A percentile compares a stretch with the other conserved stretches of the same genome.
Evolutionary conservation across 2,113 vertebrate species (phyloP).

Genomic region (Scomber colias): DNA sequence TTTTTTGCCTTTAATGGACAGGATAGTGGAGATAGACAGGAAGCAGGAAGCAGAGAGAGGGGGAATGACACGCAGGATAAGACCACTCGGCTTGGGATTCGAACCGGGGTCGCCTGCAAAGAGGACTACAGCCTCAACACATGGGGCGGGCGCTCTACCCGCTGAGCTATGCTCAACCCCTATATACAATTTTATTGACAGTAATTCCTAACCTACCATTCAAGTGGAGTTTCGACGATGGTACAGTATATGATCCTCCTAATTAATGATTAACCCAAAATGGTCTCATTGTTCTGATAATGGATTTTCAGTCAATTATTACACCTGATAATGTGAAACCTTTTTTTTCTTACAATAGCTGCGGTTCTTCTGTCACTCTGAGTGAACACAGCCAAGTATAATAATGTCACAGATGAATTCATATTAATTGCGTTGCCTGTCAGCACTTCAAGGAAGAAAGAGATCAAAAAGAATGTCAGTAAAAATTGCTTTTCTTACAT

Average conservation of each 20-base stretch:
- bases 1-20: too few relatives aligned
- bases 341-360: background rate
- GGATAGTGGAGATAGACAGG: too few relatives aligned
- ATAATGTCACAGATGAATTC: conserved; percentile 16
- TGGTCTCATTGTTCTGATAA: conserved; percentile 19
- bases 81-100: too few relatives aligned
- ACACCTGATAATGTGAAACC: background rate
- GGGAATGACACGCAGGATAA: too few relatives aligned
- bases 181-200: too few relatives aligned
- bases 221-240: background rate
- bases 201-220: background rate
- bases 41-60: too few relatives aligned
- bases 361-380: background rate
- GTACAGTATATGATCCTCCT: conserved; percentile 5
- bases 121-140: too few relatives aligned
- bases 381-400: background rate
- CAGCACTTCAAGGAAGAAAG: background rate
- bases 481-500: too few relatives aligned
- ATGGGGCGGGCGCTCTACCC: too few relatives aligned
- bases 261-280: conserved; percentile 19
- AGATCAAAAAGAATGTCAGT: background rate
- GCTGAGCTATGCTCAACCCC: too few relatives aligned
- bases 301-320: conserved; percentile 34
- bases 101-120: too few relatives aligned
- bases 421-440: conserved; percentile 9